Percentiles rank a stretch among this genome's conserved stretches.
Evolutionary conservation across 2,797 vertebrate species (phyloP).

Genomic region (Danionella dracula): DNA sequence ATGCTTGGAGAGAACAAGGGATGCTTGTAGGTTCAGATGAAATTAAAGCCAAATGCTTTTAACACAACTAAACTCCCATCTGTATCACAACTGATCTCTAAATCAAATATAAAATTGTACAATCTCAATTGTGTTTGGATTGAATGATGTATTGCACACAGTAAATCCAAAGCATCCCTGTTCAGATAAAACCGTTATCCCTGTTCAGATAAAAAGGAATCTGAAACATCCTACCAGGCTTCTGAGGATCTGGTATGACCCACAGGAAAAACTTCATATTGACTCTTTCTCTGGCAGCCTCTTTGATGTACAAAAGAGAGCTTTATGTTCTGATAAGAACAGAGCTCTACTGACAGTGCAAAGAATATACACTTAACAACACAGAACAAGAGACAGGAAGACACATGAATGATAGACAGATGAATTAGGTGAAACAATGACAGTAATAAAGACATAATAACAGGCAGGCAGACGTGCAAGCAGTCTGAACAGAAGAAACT

Average conservation of each 20-base stretch:
- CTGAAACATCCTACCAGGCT: conserved; percentile 26
- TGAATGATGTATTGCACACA: too few species aligned
- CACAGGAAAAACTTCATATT: conserved; percentile 26
- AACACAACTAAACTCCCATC: background rate
- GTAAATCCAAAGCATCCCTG: too few species aligned
- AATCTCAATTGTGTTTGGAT: too few species aligned
- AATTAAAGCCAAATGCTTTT: background rate
- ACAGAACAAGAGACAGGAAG: background rate
- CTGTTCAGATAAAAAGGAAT: conserved; percentile 21
- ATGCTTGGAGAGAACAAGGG: conserved; percentile 17
- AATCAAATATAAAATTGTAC: too few species aligned
- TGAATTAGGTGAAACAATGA: background rate
- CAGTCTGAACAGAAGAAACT: too few species aligned
- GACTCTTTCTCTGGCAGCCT: conserved; percentile 17
- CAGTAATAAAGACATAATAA: background rate
- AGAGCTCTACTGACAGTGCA: background rate
- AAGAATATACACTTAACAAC: background rate
- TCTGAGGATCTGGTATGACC: conserved; percentile 23
- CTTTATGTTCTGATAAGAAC: background rate
- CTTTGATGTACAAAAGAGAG: background rate
- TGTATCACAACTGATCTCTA: background rate
- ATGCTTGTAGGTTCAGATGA: conserved; percentile 8
- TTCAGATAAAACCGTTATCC: background rate
- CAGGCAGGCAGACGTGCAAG: background rate
- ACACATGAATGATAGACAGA: background rate